Conservation (phyloP, 2,797 vertebrate species). For the Epinephelus malabaricus region DNA sequence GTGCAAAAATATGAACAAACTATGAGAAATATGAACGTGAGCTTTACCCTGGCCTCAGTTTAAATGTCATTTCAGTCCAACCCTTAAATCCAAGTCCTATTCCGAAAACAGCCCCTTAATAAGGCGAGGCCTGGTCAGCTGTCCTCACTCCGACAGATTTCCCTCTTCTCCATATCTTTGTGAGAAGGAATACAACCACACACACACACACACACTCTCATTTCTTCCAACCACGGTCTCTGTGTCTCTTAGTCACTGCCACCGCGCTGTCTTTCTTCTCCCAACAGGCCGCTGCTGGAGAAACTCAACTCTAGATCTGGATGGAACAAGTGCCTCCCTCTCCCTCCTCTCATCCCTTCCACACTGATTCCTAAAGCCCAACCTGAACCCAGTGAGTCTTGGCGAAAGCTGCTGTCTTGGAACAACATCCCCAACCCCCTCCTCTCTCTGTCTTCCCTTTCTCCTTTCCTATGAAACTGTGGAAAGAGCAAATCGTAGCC, state of each 20-base stretch:
- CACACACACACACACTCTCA: neutral
- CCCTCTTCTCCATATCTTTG: slow-evolving; percentile 33
- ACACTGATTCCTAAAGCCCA: slow-evolving; percentile 60
- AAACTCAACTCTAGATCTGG: slow-evolving; percentile 55
- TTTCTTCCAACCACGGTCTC: slow-evolving; percentile 54
- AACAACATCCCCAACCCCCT: slow-evolving; percentile 57
- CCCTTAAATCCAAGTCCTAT: slow-evolving; percentile 18
- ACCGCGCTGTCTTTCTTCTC: slow-evolving; percentile 62
- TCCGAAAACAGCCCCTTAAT: slow-evolving; percentile 18
- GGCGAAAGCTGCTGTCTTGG: slow-evolving; percentile 65
- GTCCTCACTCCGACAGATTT: slow-evolving; percentile 26
- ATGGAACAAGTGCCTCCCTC: slow-evolving; percentile 58
- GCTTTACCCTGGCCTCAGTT: slow-evolving; percentile 4
- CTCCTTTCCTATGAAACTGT: slow-evolving; percentile 68
- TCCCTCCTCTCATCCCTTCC: slow-evolving; percentile 52
- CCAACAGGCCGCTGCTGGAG: slow-evolving; percentile 54
- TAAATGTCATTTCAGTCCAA: slow-evolving; percentile 13
- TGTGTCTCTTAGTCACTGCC: slow-evolving; percentile 52
- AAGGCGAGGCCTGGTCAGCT: slow-evolving; percentile 22
- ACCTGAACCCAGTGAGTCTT: slow-evolving; percentile 70
- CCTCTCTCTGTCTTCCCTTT: slow-evolving; percentile 59
- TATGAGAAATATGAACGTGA: neutral
- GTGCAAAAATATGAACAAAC: slow-evolving; percentile 7
- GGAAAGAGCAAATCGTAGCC: slow-evolving; percentile 72
- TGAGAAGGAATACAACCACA: slow-evolving; percentile 30